phyloP scores from a whole-genome alignment of 2,113 vertebrate genomes.

The Chionodraco myersi region DNA sequence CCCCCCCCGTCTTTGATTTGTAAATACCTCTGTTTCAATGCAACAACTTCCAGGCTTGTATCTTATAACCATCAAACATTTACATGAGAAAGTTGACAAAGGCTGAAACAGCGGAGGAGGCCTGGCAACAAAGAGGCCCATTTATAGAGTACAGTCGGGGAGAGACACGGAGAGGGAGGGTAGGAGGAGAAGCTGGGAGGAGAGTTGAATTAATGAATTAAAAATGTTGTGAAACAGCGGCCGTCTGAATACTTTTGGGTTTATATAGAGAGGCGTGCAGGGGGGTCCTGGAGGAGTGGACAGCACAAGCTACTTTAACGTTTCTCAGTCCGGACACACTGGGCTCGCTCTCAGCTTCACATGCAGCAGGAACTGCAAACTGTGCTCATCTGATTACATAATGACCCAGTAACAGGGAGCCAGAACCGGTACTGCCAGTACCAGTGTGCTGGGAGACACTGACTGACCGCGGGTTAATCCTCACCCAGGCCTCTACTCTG shows the following conservation, averaged over 20 bases:
- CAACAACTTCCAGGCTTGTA: slow-evolving; percentile 72
- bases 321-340: slow-evolving; percentile 42
- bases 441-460: slow-evolving; percentile 66
- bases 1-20: slow-evolving; percentile 52
- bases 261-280: slow-evolving; percentile 66
- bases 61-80: slow-evolving; percentile 73
- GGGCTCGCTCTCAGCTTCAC: slow-evolving; percentile 50
- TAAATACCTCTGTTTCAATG: slow-evolving; percentile 60
- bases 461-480: slow-evolving; percentile 35
- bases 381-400: slow-evolving; percentile 72
- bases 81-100: slow-evolving; percentile 83
- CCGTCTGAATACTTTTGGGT: slow-evolving; percentile 68
- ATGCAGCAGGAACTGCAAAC: slow-evolving; percentile 52
- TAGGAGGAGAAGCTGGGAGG: slow-evolving; percentile 76
- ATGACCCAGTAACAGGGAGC: slow-evolving; percentile 73
- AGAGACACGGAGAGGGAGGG: slow-evolving; percentile 62
- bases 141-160: slow-evolving; percentile 77
- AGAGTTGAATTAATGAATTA: slow-evolving; percentile 84
- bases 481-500: slow-evolving; percentile 14
- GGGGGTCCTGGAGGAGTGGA: slow-evolving; percentile 63
- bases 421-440: slow-evolving; percentile 75
- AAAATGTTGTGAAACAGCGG: slow-evolving; percentile 74
- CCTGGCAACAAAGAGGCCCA: slow-evolving; percentile 80
- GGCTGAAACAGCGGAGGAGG: slow-evolving; percentile 79
- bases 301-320: slow-evolving; percentile 56